Evolutionary conservation across 2,797 vertebrate species (phyloP).

Genomic region (Caiman crocodilus): DNA sequence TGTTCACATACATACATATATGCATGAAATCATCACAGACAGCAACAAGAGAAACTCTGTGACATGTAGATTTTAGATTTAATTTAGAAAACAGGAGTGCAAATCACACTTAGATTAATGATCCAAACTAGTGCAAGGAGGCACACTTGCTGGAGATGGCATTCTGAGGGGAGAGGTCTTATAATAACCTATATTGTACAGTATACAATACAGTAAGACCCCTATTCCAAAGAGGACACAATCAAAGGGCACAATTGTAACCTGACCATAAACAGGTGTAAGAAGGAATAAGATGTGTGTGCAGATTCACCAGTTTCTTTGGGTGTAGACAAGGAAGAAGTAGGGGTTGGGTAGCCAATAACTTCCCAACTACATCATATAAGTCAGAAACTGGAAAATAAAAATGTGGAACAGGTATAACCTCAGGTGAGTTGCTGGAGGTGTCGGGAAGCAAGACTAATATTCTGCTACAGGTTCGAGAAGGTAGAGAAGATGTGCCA

Average conservation of each 20-base stretch:
- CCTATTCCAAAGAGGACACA: constrained; percentile 46
- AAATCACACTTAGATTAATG: constrained; percentile 59
- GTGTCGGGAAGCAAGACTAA: not conserved
- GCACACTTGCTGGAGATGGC: constrained; percentile 66
- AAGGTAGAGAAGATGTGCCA: not conserved
- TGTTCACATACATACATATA: not conserved
- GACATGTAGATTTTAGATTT: not conserved
- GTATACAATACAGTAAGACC: not conserved
- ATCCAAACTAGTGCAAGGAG: constrained; percentile 46
- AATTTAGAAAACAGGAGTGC: constrained; percentile 16
- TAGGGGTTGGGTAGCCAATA: not conserved
- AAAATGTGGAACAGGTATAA: not conserved
- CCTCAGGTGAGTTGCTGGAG: not conserved
- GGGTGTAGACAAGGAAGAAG: not conserved
- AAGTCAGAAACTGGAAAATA: not conserved
- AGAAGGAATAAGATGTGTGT: constrained; percentile 40
- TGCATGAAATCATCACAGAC: not conserved
- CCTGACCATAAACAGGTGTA: constrained; percentile 34
- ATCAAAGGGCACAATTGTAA: constrained; percentile 54
- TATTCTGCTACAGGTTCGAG: constrained; percentile 15
- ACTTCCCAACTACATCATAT: not conserved
- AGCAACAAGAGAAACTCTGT: constrained; percentile 5
- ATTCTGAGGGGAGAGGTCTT: constrained; percentile 64
- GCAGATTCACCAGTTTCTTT: constrained; percentile 1
- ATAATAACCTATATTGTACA: constrained; percentile 29